Base-by-base conservation (phyloP, 1,140 invertebrate genomes). In the Drosophila guanche region DNA sequence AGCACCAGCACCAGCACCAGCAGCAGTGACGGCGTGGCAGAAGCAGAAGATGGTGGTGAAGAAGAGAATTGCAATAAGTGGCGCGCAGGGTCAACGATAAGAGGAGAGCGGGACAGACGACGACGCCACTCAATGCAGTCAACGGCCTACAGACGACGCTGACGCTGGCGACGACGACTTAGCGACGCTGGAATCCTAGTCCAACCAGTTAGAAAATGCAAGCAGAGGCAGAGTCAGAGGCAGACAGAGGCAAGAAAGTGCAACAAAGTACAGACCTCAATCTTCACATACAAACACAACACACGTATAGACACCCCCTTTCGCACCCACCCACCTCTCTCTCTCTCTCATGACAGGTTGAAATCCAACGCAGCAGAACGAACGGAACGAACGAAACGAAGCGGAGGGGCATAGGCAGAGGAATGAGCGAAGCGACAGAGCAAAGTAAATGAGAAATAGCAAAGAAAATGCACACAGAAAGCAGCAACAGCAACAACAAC, bases 361-460 rank as follows among this genome's bases (percentile, higher is more conserved):
- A 86, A 86, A 86, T 88, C 73, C 74, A 88, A 86, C 81, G 83
- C 81, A 86, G 81, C 81, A 86, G 83, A 86, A 86, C 81, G 72
- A 75, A 72, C 57, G 66, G 70, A 66, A 7, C 40, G 45, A 62
- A 37, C 68, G 48, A 33, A 37, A 58, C 45, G 75, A 75, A 37
- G 4, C 33, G 33, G 33, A 12, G 27, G 27, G 33, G 33, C 33
- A 12, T 37, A 37, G 33, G 33, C 8, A 37, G 33, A 10, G 33
- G 33, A 37, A 37, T 12, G 33, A 65, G 45, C 63, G 69, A 81
- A 78, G 74, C 63, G 77, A 77, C 62, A 63, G 63, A 55, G 68
- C 73, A 85, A 80, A 85, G 80, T 80, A 85, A 85, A 85, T 79
- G 80, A 52, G 67, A 72, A 85, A 69, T 63, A 58, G 77, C 73